Conservation (phyloP, 2,888 invertebrate genomes). For the Stramonita haemastoma region DNA sequence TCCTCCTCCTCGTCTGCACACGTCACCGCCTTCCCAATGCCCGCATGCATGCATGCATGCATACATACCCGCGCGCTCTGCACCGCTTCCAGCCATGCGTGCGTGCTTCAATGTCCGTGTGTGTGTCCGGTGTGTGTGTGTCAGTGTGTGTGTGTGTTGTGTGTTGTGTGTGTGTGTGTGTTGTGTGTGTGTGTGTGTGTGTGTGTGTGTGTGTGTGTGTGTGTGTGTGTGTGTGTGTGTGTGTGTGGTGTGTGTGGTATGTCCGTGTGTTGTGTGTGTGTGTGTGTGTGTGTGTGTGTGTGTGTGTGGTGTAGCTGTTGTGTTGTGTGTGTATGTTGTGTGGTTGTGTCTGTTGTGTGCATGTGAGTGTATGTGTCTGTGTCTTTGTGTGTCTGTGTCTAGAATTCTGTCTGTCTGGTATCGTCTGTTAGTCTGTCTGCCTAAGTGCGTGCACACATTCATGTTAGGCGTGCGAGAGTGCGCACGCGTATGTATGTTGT, state of each 20-base stretch:
- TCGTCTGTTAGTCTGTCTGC: neutral
- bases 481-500: neutral
- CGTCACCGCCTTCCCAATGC: neutral
- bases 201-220: neutral
- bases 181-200: neutral
- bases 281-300: neutral
- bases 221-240: neutral
- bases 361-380: neutral
- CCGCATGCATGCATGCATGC: neutral
- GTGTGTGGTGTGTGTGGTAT: neutral
- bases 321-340: neutral
- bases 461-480: neutral
- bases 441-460: neutral
- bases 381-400: neutral
- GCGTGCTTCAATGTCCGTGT: neutral
- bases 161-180: neutral
- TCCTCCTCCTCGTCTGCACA: neutral
- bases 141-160: neutral
- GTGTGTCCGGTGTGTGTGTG: slow-evolving; percentile 5
- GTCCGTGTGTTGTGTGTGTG: neutral
- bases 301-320: neutral
- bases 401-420: neutral
- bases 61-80: neutral
- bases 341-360: neutral
- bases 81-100: neutral